Conservation (phyloP, 2,888 invertebrate genomes). For the Himalopsyche anomala region DNA sequence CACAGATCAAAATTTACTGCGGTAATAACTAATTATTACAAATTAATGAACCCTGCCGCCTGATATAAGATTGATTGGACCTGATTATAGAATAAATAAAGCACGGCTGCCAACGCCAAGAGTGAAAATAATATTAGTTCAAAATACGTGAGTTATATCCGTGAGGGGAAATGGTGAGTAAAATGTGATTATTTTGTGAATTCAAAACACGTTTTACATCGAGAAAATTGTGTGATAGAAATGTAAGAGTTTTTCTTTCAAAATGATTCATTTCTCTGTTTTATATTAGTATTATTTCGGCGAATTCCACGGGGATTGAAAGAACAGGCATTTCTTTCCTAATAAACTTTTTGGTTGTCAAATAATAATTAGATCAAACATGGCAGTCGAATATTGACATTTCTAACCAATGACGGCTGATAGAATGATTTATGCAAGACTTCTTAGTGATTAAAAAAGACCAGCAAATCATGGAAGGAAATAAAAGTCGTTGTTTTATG, state of each 20-base stretch:
- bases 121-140: slow-evolving; percentile 5
- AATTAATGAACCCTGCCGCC: not conserved
- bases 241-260: not conserved
- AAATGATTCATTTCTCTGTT: slow-evolving; percentile 15
- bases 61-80: slow-evolving; percentile 6
- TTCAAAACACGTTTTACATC: slow-evolving; percentile 22
- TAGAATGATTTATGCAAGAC: no score
- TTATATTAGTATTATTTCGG: not conserved
- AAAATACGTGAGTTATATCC: not conserved
- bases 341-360: no score
- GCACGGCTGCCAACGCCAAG: no score
- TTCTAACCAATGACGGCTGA: no score
- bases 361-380: no score
- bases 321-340: no score
- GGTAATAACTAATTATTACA: slow-evolving; percentile 1
- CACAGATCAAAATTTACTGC: not conserved
- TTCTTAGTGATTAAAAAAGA: no score
- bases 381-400: no score
- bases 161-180: slow-evolving; percentile 26
- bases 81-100: not conserved
- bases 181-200: slow-evolving; percentile 20
- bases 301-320: not conserved
- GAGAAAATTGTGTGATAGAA: slow-evolving; percentile 6
- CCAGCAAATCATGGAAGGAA: no score
- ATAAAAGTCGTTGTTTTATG: no score